Evolutionary conservation across 2,797 vertebrate genomes (phyloP).

Genomic region (Sternotherus odoratus): DNA sequence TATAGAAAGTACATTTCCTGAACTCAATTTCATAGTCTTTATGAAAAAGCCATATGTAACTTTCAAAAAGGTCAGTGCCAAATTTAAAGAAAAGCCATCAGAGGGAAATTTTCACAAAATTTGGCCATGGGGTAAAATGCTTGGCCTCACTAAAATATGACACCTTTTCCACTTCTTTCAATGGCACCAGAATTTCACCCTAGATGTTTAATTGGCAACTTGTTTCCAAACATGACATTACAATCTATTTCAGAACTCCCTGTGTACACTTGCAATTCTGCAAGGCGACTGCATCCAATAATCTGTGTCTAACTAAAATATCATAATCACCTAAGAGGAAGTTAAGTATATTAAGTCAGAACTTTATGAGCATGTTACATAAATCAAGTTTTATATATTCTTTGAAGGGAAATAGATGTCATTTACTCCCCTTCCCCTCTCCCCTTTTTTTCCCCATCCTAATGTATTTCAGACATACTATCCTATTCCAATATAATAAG

Average conservation of each 20-base stretch:
- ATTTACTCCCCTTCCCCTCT: not conserved
- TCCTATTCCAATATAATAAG: not conserved
- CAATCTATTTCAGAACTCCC: not conserved
- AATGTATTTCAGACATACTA: not conserved
- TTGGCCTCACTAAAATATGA: not conserved
- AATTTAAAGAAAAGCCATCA: not conserved
- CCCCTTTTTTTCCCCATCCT: not conserved
- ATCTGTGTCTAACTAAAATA: not conserved
- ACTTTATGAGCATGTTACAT: not conserved
- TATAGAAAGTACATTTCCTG: not conserved
- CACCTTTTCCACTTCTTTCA: not conserved
- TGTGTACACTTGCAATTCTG: not conserved
- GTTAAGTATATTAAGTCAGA: not conserved
- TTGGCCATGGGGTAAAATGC: not conserved
- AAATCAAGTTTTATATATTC: not conserved
- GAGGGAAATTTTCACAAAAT: not conserved
- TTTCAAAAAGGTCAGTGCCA: not conserved
- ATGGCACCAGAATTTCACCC: not conserved
- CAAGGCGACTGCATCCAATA: not conserved
- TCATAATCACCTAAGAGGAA: not conserved
- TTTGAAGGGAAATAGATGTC: not conserved
- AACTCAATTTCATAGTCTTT: not conserved
- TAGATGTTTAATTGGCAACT: not conserved
- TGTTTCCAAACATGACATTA: not conserved
- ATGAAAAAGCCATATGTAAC: not conserved